Percentiles rank a stretch among this genome's conserved stretches.
These are phyloP conservation scores for Ornithoptera priamus DNA, from an alignment of 2,888 invertebrate genomes.

Conservation along the genomic window DNA sequence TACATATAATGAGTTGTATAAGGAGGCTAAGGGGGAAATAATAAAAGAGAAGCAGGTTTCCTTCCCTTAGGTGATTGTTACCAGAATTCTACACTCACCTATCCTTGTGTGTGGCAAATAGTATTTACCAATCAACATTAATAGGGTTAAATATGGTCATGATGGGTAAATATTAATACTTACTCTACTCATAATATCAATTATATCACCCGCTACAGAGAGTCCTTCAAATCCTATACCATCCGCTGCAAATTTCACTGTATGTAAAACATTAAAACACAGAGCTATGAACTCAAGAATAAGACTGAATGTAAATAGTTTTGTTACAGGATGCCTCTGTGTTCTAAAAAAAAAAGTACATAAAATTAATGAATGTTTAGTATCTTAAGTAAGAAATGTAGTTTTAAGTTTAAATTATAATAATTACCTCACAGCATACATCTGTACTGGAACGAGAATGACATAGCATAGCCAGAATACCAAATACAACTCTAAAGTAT, in stretches of 20 bases:
- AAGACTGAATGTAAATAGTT: conserved; percentile 92
- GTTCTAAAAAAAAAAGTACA: conserved; percentile 67
- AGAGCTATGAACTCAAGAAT: conserved; percentile 92
- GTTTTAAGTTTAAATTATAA: conserved; percentile 21
- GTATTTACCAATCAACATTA: too few relatives aligned
- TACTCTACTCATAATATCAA: conserved; percentile 95
- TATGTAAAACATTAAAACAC: conserved; percentile 92
- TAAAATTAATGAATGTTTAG: conserved; percentile 9
- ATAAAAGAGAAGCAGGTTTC: too few relatives aligned
- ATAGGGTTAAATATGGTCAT: too few relatives aligned
- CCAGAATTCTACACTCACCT: too few relatives aligned
- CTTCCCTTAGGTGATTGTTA: too few relatives aligned
- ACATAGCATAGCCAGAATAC: conserved; percentile 93
- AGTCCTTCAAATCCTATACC: conserved; percentile 92
- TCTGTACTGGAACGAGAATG: conserved; percentile 92
- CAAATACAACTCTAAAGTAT: conserved; percentile 93
- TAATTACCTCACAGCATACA: conserved; percentile 88
- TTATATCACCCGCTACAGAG: conserved; percentile 93
- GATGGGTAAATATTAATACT: conserved; percentile 43
- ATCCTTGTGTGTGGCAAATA: too few relatives aligned
- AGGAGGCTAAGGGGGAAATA: too few relatives aligned
- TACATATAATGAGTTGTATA: too few relatives aligned
- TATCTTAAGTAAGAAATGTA: conserved; percentile 28
- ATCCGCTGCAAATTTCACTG: conserved; percentile 93
- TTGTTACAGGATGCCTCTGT: conserved; percentile 95